Conservation (phyloP, 2,797 vertebrate genomes). For the Microcaecilia unicolor region DNA sequence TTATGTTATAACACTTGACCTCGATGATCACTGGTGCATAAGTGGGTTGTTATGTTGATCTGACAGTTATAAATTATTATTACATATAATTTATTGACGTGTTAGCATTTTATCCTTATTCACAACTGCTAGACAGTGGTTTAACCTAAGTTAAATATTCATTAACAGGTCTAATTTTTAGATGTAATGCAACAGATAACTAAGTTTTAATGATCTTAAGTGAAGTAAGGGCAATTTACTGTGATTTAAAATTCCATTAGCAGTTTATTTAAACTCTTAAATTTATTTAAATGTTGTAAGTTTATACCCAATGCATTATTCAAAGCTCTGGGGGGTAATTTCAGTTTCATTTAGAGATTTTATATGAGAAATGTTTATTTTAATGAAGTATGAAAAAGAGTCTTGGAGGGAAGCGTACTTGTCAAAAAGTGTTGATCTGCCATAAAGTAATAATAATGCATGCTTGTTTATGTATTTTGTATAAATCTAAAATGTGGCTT, state of each 20-base stretch:
- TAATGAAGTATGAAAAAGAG: too few relatives aligned
- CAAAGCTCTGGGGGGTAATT: too few relatives aligned
- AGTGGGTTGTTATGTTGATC: constrained; percentile 10
- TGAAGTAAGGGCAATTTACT: not conserved
- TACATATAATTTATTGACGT: not conserved
- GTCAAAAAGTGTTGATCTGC: too few relatives aligned
- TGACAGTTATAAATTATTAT: not conserved
- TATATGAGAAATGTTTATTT: too few relatives aligned
- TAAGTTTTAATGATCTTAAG: not conserved
- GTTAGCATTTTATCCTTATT: not conserved
- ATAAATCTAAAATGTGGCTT: too few relatives aligned
- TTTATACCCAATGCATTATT: not conserved
- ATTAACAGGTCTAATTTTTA: not conserved
- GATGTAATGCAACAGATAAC: accelerated
- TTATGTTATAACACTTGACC: constrained; percentile 4
- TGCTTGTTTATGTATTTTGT: too few relatives aligned
- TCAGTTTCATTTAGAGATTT: constrained; percentile 11
- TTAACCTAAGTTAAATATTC: not conserved
- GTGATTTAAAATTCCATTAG: not conserved
- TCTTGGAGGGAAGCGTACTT: too few relatives aligned
- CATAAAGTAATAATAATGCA: too few relatives aligned
- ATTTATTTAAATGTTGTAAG: not conserved
- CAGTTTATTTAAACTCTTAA: not conserved
- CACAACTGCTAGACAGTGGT: not conserved
- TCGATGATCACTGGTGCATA: not conserved